Percentiles rank a stretch among this genome's conserved stretches.
phyloP scores from a whole-genome alignment of 2,888 invertebrate genomes.

The Drosophila testacea region DNA sequence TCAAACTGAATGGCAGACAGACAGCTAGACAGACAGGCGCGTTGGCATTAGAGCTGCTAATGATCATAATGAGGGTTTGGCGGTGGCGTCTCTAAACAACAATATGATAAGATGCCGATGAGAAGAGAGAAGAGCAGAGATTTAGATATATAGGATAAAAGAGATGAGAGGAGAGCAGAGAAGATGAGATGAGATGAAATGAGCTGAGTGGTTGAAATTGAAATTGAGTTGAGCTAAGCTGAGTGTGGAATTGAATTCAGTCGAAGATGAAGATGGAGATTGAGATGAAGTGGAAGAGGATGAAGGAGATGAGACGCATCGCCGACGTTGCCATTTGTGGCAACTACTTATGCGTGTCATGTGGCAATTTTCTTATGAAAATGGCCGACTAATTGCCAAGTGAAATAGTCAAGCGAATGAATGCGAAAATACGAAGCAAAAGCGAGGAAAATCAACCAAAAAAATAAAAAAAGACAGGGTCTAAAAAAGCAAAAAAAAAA shows the following conservation, averaged over 20 bases:
- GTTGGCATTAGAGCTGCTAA: constrained; percentile 50
- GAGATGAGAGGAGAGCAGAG: background rate
- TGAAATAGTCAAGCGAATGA: constrained; percentile 42
- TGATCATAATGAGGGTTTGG: constrained; percentile 51
- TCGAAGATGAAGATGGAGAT: background rate
- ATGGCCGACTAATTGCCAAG: constrained; percentile 66
- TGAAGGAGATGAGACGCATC: constrained; percentile 29
- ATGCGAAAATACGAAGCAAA: constrained; percentile 2
- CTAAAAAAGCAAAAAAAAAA: background rate
- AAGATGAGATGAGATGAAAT: constrained; percentile 25
- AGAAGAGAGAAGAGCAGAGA: background rate
- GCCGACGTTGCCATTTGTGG: constrained; percentile 46
- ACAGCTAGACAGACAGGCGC: constrained; percentile 14
- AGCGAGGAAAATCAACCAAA: constrained; percentile 6
- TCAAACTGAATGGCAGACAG: background rate
- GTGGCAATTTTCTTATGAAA: constrained; percentile 66
- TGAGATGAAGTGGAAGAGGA: constrained; percentile 6
- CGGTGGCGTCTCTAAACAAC: constrained; percentile 15
- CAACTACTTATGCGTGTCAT: constrained; percentile 71
- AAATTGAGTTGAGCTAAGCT: constrained; percentile 14
- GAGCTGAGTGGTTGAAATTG: no score
- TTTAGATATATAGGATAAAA: no score
- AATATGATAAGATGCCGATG: constrained; percentile 19
- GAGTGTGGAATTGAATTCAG: constrained; percentile 26
- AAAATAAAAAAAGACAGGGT: background rate